These are phyloP conservation scores for Scopus umbretta DNA, from an alignment of 2,113 vertebrate genomes.

Conservation along the genomic window DNA sequence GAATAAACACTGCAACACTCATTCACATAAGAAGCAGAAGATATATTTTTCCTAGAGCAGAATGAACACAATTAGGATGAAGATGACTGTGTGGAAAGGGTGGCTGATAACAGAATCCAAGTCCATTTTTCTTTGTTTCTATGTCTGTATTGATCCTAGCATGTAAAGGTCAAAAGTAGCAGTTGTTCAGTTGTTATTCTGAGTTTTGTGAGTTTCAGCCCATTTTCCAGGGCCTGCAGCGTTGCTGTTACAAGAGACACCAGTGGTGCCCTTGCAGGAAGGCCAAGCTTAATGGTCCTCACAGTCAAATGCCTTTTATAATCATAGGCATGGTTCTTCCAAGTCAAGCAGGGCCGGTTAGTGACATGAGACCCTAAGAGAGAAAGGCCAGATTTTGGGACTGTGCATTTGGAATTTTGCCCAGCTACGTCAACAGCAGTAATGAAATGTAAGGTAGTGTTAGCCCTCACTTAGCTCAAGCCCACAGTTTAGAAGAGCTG, in stretches of 20 bases:
- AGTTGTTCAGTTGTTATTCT: not conserved
- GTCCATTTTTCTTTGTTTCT: not conserved
- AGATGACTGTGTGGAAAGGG: not conserved
- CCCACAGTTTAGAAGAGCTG: not conserved
- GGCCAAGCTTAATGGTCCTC: not conserved
- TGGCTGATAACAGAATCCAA: not conserved
- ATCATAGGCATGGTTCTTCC: not conserved
- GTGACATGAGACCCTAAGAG: not conserved
- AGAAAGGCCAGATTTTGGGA: not conserved
- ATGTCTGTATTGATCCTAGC: not conserved
- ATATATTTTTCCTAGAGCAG: not conserved
- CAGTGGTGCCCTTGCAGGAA: not conserved
- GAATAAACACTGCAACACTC: not conserved
- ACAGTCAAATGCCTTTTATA: not conserved
- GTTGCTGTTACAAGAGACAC: not conserved
- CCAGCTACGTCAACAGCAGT: not conserved
- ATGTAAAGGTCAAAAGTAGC: not conserved
- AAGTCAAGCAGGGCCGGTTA: not conserved
- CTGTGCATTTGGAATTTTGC: not conserved
- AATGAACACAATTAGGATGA: not conserved
- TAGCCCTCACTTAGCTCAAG: not conserved
- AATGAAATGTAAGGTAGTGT: not conserved
- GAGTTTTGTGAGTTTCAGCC: not conserved
- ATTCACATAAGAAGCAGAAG: not conserved
- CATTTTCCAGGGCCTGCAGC: not conserved